Base-by-base conservation (phyloP, 2,113 vertebrate species). In the Neotragus pygmaeus region DNA sequence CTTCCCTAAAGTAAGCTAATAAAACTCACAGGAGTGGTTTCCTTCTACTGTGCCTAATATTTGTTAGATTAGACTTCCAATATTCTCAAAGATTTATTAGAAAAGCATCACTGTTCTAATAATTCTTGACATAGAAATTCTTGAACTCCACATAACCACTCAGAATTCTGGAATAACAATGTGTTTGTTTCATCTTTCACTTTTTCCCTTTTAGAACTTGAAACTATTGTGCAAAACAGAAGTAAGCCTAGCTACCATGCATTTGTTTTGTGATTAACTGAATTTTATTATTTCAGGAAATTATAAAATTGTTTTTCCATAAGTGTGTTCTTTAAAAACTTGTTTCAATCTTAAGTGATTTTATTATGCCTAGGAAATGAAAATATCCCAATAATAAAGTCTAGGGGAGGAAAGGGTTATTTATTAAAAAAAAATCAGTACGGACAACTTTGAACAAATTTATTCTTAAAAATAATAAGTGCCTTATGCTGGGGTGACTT, bases 271-370 rank as follows among this genome's bases (percentile, higher is more conserved):
- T 91, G 43, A 96, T 47, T 53, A 86, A 86, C 33, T 70, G 6
- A 60, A 90, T 84, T 95, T 95, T 60, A n/a, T 93, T 81, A 85
- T 81, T 92, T 95, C 85, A 85, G 27, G 66, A 96, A 96, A 77
- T 83, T 92, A 62, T 39, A 87, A 58, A 49, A 88, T 47, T 39
- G 45, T 92, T 84, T 96, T 70, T 47, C 55, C 27, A 78, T 77
- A 97, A 82, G 51, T 60, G 9, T 60, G 3, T 36, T 97, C 51
- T 51, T 92, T 60, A 78, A 93, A 89, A 7, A 21, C 43, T 53
- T 70, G 25, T 43, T 85, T 33, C 27, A 62, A 51, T 62, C 15
- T 49, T 36, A 70, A 90, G 33, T 90, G n/a, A 58, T 73, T 96
- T 94, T 91, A 90, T 96, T 60, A 28, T 77, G 62, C 19, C 45